Percentiles rank a stretch among this genome's conserved stretches.
Evolutionary conservation across 1,140 invertebrate species (phyloP).

Genomic region (Caenorhabditis tropicalis): DNA sequence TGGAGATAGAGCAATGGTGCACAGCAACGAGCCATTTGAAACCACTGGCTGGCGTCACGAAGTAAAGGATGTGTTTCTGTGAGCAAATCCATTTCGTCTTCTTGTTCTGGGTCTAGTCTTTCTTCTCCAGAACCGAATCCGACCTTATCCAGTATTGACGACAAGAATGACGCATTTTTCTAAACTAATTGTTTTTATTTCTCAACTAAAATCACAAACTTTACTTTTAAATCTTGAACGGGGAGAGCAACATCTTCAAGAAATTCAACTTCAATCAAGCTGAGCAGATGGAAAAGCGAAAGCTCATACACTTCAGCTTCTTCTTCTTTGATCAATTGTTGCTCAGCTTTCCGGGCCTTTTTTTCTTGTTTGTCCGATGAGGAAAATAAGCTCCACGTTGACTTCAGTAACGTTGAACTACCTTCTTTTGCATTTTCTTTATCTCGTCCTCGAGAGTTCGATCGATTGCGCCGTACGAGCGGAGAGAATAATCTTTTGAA

Average conservation of each 20-base stretch:
- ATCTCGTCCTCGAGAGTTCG: not conserved
- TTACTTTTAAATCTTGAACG: not conserved
- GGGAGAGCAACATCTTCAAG: not conserved
- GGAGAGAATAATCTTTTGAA: slow-evolving; percentile 22
- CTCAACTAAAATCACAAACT: not conserved
- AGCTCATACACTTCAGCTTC: slow-evolving; percentile 19
- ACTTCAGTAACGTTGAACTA: not conserved
- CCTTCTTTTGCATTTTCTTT: slow-evolving; percentile 1
- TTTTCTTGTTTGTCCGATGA: not conserved
- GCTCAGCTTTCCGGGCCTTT: not conserved
- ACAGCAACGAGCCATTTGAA: slow-evolving; percentile 13
- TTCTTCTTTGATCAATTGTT: slow-evolving; percentile 4
- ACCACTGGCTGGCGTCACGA: not conserved
- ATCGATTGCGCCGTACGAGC: not conserved
- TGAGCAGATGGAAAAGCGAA: not conserved
- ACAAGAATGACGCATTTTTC: slow-evolving; percentile 29
- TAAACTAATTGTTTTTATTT: not conserved
- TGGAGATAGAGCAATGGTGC: slow-evolving; percentile 5
- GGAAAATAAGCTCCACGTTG: slow-evolving; percentile 13
- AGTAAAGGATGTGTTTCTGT: slow-evolving; percentile 15
- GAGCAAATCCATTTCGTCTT: slow-evolving; percentile 10
- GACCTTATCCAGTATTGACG: slow-evolving; percentile 2
- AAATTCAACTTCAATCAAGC: slow-evolving; percentile 22
- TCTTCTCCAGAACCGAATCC: not conserved
- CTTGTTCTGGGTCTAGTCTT: not conserved